These are phyloP conservation scores for Megaleporinus macrocephalus DNA, from an alignment of 2,113 vertebrate species.

Conservation along the genomic window DNA sequence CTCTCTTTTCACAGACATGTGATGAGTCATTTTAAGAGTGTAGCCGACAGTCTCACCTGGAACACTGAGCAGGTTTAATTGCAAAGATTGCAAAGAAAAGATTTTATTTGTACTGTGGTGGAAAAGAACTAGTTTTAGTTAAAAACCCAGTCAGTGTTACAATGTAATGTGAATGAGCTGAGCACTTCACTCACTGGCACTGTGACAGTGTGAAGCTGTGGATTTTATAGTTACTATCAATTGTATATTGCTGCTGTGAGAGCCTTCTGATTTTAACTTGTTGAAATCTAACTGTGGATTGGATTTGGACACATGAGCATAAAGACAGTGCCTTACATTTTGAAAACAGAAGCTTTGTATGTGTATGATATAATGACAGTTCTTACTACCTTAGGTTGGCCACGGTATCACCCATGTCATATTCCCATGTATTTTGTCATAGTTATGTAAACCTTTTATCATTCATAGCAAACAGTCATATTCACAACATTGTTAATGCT, in stretches of 20 bases:
- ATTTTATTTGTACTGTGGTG: neutral
- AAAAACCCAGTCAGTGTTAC: neutral
- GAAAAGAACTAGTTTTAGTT: neutral
- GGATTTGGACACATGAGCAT: neutral
- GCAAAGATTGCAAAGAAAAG: neutral
- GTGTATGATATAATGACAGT: neutral
- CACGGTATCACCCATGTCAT: too few species aligned
- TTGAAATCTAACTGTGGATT: neutral
- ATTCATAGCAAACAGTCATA: too few species aligned
- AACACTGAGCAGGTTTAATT: neutral
- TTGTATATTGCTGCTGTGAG: too few species aligned
- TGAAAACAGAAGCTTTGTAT: neutral
- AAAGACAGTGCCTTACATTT: neutral
- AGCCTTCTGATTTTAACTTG: too few species aligned
- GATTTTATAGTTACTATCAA: neutral
- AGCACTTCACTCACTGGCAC: neutral
- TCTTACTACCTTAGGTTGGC: too few species aligned
- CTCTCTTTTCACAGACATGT: conserved; percentile 46
- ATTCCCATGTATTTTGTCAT: too few species aligned
- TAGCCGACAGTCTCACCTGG: neutral
- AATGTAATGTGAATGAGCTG: neutral
- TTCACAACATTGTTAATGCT: too few species aligned
- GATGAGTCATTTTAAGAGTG: neutral
- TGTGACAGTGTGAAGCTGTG: neutral
- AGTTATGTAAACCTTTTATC: too few species aligned